phyloP scores from a whole-genome alignment of 2,113 vertebrate genomes.

The Pogona vitticeps region DNA sequence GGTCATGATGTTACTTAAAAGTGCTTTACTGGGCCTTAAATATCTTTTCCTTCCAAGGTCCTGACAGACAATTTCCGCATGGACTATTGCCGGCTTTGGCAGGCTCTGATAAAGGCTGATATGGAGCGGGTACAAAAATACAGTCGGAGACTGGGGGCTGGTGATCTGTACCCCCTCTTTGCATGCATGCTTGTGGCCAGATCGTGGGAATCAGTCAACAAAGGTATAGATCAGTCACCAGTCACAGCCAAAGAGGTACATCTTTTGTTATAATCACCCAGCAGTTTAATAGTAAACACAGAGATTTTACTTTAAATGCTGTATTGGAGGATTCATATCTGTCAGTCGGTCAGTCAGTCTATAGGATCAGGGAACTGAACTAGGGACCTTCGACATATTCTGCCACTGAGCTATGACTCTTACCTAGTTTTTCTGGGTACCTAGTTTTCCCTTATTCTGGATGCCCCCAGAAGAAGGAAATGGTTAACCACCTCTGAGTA shows the following conservation, averaged over 20 bases:
- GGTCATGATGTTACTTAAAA: neutral
- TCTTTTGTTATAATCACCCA: slow-evolving; percentile 6
- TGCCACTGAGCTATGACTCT: neutral
- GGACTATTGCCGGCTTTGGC: slow-evolving; percentile 94
- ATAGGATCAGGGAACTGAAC: neutral
- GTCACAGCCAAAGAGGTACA: slow-evolving; percentile 87
- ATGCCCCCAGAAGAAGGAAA: too few relatives aligned
- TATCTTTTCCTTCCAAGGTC: slow-evolving; percentile 65
- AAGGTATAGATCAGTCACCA: slow-evolving; percentile 85
- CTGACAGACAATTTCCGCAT: slow-evolving; percentile 89
- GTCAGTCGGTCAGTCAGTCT: neutral
- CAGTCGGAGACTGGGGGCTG: slow-evolving; percentile 87
- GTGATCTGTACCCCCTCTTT: slow-evolving; percentile 91
- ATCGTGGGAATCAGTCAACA: slow-evolving; percentile 90
- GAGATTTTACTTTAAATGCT: neutral
- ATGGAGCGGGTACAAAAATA: slow-evolving; percentile 87
- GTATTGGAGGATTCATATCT: neutral
- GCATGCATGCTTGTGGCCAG: slow-evolving; percentile 93
- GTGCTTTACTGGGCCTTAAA: neutral
- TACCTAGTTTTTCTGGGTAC: neutral
- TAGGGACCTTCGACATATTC: too few relatives aligned
- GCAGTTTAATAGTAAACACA: neutral
- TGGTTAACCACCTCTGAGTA: too few relatives aligned
- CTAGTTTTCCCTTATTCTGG: too few relatives aligned
- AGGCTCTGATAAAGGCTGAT: slow-evolving; percentile 88